Base-by-base conservation (phyloP, 2,888 invertebrate genomes). In the Drosophila sordidula region DNA sequence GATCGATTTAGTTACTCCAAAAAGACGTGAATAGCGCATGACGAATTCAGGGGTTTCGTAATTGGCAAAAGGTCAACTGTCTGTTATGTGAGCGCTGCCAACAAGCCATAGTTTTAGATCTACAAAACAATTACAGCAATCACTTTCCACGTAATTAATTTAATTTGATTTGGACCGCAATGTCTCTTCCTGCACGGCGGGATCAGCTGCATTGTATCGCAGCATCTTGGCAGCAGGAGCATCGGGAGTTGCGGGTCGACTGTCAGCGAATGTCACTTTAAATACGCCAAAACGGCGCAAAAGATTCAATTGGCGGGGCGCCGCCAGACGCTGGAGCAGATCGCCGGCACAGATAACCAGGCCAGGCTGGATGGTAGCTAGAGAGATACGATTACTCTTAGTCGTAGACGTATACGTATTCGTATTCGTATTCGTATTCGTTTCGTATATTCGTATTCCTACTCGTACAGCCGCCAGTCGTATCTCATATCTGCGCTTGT, bases 231-330 rank as follows among this genome's bases (percentile, higher is more conserved):
- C 44, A 41, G 12, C 29, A 47, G 51, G 50, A 29, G 41, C 51
- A 67, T 66, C 64, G 75, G 74, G 55, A 58, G 66, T 64, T 66
- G 36, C 46, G 52, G 58, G 45, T 36, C 46, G 70, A 70, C 86
- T 86, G 88, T 86, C 89, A 85, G 62, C 85, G 66, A 86, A 86
- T 86, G 89, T 89, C 85, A 86, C 83, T 86, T 86, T 87, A 89
- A 81, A 86, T 86, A 87, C 89, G 86, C 88, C 88, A 86, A 89
- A 89, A 85, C 72, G 81, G 89, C 85, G 89, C 83, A 84, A 88
- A 84, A 84, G 89, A 87, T 84, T 84, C 89, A 88, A 88, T 84
- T 88, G 89, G 75, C 59, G 81, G 84, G 80, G 72, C 81, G 81
- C 85, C 87, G 70, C 47, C 63, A 55, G 78, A 57, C 55, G 56